Base-by-base conservation (phyloP, 1,140 invertebrate species). In the Hyposmocoma kahamanoa region DNA sequence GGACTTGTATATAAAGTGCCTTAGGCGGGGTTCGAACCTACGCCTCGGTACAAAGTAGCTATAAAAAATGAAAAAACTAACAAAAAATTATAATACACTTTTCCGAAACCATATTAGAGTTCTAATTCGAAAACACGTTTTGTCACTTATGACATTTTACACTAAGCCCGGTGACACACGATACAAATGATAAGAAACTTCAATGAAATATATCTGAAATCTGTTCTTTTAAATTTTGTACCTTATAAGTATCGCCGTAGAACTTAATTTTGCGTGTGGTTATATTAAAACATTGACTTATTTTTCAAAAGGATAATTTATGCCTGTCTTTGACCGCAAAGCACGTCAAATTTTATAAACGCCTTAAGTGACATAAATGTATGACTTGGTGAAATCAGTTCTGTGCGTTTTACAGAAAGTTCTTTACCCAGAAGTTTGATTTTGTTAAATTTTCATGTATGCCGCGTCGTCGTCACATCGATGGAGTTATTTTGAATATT, bases 291-390 rank as follows among this genome's bases (percentile, higher is more conserved):
- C 54, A 66, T 62, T 51, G 57, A 67, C 48, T 54, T 54, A 58
- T 64, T 70, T 69, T 67, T 65, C 53, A 56, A 55, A 42, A 52
- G 50, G 62, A 71, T 68, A 68, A 75, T 68, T 75, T 68, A 70
- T 70, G 49, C 47, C 55, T 58, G 60, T 58, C 63, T 72, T 72
- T 72, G 65, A 67, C 62, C 65, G 59, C 61, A 67, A 56, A 21
- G 3, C 19, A 22, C 19, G 8, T 10, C 28, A 2, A 10, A 42
- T 20, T 32, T n/a, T 0, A 10, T 53, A 47, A 60, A 52, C 6
- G 65, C 26, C 45, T 10, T 55, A 61, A 54, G 39, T 47, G 8
- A 50, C 22, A 46, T 26, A 26, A 26, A 5, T 26, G 5, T 26
- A 5, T 11, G 24, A 26, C 24, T 6, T 6, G 11, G 24, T 26